Conservation (phyloP, 2,113 vertebrate genomes). For the Thymallus thymallus region DNA sequence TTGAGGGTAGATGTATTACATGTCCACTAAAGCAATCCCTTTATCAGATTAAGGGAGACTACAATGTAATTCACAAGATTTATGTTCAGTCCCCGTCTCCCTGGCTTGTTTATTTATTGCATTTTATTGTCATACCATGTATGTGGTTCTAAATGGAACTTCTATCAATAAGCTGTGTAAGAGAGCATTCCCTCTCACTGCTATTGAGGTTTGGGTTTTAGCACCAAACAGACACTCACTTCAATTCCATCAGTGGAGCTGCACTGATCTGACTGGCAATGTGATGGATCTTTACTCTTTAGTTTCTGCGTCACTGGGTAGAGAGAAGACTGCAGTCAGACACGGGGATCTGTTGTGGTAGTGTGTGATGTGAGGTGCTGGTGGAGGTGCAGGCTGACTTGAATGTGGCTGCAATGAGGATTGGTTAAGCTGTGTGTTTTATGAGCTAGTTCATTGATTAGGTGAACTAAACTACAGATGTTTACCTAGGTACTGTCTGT, state of each 20-base stretch:
- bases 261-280: constrained; percentile 36
- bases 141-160: constrained; percentile 17
- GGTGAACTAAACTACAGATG: constrained; percentile 12
- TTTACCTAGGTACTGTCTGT: constrained; percentile 11
- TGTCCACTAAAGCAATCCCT: constrained; percentile 6
- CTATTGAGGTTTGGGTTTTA: constrained; percentile 23
- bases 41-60: constrained; percentile 3
- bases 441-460: constrained; percentile 11
- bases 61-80: not conserved
- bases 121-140: constrained; percentile 2
- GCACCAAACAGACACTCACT: constrained; percentile 29
- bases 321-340: constrained; percentile 27
- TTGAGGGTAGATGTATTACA: not conserved
- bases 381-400: constrained; percentile 4
- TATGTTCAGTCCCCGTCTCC: not conserved
- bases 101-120: constrained; percentile 15
- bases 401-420: constrained; percentile 28
- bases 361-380: constrained; percentile 15
- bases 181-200: constrained; percentile 4
- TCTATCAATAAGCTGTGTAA: constrained; percentile 13
- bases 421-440: constrained; percentile 10
- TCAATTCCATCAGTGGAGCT: constrained; percentile 25
- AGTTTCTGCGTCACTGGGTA: constrained; percentile 7
- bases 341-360: not conserved
- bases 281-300: not conserved